phyloP scores from a whole-genome alignment of 2,888 invertebrate species.

The Drosophila pseudotakahashii region DNA sequence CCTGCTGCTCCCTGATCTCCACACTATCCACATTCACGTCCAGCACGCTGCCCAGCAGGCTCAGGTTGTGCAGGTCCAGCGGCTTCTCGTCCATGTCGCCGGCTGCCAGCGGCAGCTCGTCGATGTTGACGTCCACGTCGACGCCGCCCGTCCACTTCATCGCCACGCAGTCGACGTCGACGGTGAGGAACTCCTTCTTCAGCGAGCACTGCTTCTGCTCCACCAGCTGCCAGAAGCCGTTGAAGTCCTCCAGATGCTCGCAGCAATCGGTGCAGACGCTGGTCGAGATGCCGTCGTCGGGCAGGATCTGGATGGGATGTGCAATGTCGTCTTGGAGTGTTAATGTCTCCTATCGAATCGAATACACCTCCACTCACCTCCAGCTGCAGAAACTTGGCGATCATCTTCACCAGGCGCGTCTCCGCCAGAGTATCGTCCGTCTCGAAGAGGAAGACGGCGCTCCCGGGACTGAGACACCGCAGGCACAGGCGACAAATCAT shows the following conservation, averaged over 20 bases:
- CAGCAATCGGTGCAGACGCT: conserved; percentile 66
- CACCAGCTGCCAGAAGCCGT: conserved; percentile 67
- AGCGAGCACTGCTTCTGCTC: conserved; percentile 71
- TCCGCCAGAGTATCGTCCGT: conserved; percentile 67
- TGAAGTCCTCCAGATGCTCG: conserved; percentile 73
- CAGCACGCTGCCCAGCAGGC: conserved; percentile 63
- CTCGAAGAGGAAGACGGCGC: conserved; percentile 65
- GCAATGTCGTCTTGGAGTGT: no score
- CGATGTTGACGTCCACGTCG: conserved; percentile 64
- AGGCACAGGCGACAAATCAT: conserved; percentile 78
- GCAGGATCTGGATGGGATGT: conserved; percentile 51
- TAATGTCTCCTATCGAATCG: no score
- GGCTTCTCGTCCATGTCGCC: conserved; percentile 70
- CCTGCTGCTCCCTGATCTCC: conserved; percentile 40
- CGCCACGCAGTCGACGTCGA: conserved; percentile 65
- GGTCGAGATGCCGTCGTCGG: conserved; percentile 68
- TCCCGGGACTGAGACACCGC: conserved; percentile 60
- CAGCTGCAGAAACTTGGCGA: conserved; percentile 72
- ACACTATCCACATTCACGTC: conserved; percentile 71
- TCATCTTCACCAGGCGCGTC: conserved; percentile 70
- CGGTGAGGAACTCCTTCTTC: conserved; percentile 66
- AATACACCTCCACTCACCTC: conserved; percentile 50
- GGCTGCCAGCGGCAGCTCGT: conserved; percentile 64
- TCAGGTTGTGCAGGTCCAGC: conserved; percentile 66
- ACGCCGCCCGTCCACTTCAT: conserved; percentile 65